These are phyloP conservation scores for Ceratothoa steindachneri DNA, from an alignment of 2,888 invertebrate genomes.

Conservation along the genomic window DNA sequence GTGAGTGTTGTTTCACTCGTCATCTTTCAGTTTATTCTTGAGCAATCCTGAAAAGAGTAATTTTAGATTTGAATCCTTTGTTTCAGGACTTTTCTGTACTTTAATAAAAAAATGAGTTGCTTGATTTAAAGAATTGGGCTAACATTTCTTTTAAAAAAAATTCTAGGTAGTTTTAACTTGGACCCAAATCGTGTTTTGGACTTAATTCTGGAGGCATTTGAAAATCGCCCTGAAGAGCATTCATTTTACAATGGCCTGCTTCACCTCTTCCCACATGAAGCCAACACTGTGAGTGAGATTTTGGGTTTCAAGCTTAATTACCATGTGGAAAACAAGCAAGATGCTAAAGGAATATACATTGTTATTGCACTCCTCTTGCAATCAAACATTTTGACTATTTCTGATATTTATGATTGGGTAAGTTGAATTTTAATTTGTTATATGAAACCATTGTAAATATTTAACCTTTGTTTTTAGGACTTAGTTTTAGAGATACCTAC, in stretches of 20 bases:
- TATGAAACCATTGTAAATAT: no score
- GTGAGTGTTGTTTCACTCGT: no score
- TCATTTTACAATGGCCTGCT: conserved; percentile 62
- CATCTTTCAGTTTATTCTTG: no score
- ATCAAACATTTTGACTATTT: conserved; percentile 73
- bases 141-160: no score
- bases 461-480: no score
- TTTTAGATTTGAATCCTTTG: no score
- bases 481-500: no score
- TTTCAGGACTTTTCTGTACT: no score
- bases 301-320: conserved; percentile 5
- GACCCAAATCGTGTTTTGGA: conserved; percentile 97
- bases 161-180: conserved; percentile 93
- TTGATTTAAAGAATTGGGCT: no score
- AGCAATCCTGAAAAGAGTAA: no score
- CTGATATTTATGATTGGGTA: conserved; percentile 44
- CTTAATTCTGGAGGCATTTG: conserved; percentile 93
- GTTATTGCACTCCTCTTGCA: conserved; percentile 86
- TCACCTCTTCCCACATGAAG: conserved; percentile 73
- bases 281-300: conserved; percentile 59
- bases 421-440: no score
- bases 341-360: conserved; percentile 62
- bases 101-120: no score
- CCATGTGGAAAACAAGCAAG: conserved; percentile 5
- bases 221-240: conserved; percentile 70